Conservation (phyloP, 2,888 invertebrate genomes). For the Magallana nippona region DNA sequence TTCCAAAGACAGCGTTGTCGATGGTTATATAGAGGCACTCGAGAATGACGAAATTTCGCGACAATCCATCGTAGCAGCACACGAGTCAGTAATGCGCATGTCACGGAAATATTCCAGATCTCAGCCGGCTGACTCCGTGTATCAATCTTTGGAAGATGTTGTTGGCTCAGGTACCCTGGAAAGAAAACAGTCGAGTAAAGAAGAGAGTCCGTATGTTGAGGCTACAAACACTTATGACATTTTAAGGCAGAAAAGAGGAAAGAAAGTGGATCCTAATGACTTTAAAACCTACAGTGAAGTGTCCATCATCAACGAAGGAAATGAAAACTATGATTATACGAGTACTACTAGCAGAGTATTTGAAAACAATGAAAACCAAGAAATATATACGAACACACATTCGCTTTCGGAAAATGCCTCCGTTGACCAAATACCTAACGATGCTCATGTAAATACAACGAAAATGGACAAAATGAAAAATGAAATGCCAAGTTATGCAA, state of each 20-base stretch:
- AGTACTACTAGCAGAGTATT: neutral
- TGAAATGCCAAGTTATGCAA: neutral
- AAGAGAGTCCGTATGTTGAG: neutral
- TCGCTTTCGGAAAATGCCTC: neutral
- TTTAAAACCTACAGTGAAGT: neutral
- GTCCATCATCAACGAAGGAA: neutral
- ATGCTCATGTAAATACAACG: neutral
- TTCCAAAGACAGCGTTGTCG: constrained; percentile 2
- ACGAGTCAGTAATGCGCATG: constrained; percentile 1
- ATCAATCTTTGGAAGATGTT: neutral
- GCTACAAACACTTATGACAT: neutral
- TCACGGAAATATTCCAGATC: constrained; percentile 5
- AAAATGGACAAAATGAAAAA: neutral
- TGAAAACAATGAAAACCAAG: neutral
- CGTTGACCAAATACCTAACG: neutral
- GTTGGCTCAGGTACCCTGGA: neutral
- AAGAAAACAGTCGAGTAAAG: neutral
- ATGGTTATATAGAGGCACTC: neutral
- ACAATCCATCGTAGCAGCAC: constrained; percentile 16
- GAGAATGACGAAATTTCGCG: constrained; percentile 12
- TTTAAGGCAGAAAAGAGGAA: neutral
- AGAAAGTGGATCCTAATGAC: neutral
- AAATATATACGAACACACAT: neutral
- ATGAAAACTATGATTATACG: neutral
- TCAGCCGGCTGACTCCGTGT: neutral